These are phyloP conservation scores for Trichomycterus rosablanca DNA, from an alignment of 2,113 vertebrate genomes.

Conservation along the genomic window DNA sequence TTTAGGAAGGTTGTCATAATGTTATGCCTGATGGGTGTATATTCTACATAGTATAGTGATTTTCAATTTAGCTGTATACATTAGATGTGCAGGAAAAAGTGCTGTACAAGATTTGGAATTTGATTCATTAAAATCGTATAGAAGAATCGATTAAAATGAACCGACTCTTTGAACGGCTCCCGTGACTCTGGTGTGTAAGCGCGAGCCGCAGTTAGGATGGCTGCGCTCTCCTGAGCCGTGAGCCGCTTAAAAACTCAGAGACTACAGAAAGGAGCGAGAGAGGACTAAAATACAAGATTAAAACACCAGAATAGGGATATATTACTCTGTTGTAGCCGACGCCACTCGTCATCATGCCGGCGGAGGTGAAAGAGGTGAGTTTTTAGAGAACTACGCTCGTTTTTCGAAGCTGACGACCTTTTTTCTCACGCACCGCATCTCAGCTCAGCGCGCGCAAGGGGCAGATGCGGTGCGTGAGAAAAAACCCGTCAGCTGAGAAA, in stretches of 20 bases:
- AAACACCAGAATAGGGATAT: conserved; percentile 37
- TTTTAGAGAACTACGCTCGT: conserved; percentile 15
- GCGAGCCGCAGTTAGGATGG: conserved; percentile 56
- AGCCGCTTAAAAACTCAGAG: conserved; percentile 28
- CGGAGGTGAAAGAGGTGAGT: conserved; percentile 72
- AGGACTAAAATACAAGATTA: conserved; percentile 7
- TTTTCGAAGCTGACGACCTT: conserved; percentile 41
- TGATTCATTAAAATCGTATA: neutral
- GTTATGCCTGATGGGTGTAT: too few relatives aligned
- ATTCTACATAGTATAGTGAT: too few relatives aligned
- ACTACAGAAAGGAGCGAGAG: conserved; percentile 40
- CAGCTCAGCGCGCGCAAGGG: conserved; percentile 2
- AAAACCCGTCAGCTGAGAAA: too few relatives aligned
- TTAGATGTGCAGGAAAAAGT: too few relatives aligned
- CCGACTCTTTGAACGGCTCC: conserved; percentile 33
- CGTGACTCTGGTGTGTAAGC: conserved; percentile 45
- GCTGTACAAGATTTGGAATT: neutral
- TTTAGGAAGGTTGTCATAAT: too few relatives aligned
- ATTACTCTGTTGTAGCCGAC: conserved; percentile 4
- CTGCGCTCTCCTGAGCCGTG: conserved; percentile 62
- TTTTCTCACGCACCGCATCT: conserved; percentile 1
- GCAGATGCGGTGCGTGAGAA: too few relatives aligned
- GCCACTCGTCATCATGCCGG: conserved; percentile 61
- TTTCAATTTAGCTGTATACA: too few relatives aligned
- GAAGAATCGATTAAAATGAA: conserved; percentile 21